Conservation (phyloP, 2,797 vertebrate genomes). For the Sphaeramia orbicularis region DNA sequence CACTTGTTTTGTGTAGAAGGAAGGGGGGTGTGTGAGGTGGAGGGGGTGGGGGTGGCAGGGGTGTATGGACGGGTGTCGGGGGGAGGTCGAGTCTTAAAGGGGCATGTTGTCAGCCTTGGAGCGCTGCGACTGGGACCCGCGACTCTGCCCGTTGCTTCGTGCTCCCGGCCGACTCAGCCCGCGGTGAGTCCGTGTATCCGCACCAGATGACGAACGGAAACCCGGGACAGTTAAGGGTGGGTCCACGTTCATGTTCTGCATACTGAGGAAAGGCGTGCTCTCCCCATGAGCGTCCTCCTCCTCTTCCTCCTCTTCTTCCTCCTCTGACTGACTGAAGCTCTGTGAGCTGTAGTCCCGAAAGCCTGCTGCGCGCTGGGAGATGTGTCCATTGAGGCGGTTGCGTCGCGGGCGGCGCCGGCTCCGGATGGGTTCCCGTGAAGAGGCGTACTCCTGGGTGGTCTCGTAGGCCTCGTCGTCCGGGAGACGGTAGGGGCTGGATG, state of each 20-base stretch:
- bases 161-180: constrained; percentile 87
- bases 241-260: constrained; percentile 91
- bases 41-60: constrained; percentile 50
- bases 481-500: constrained; percentile 94
- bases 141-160: constrained; percentile 88
- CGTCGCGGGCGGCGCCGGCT: constrained; percentile 89
- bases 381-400: constrained; percentile 93
- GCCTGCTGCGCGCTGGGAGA: constrained; percentile 88
- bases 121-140: constrained; percentile 84
- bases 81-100: constrained; percentile 86
- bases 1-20: constrained; percentile 78
- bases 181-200: constrained; percentile 93
- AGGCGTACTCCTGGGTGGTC: constrained; percentile 96
- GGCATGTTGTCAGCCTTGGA: constrained; percentile 91
- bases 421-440: constrained; percentile 92
- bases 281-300: constrained; percentile 89
- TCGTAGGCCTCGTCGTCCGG: constrained; percentile 96
- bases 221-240: constrained; percentile 86
- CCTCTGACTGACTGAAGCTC: constrained; percentile 94
- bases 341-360: constrained; percentile 94
- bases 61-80: constrained; percentile 45
- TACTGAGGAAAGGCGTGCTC: constrained; percentile 97
- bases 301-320: constrained; percentile 90
- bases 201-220: constrained; percentile 84
- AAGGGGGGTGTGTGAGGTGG: constrained; percentile 68